phyloP scores from a whole-genome alignment of 2,888 invertebrate genomes.

The Margaritifera margaritifera region DNA sequence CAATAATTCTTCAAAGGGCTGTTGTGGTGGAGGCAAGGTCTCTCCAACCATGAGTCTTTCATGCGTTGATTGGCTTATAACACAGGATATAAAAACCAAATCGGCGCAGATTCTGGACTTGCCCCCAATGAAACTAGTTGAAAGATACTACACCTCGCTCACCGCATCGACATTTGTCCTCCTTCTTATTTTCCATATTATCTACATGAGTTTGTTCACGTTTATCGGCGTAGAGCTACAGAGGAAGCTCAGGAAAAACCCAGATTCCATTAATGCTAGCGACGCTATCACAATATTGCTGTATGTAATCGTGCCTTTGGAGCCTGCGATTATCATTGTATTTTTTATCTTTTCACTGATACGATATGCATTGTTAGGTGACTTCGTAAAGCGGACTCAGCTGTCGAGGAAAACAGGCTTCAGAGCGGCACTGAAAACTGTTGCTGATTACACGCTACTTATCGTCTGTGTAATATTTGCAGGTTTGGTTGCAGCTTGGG shows the following conservation, averaged over 20 bases:
- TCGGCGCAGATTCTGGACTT: constrained; percentile 54
- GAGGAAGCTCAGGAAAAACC: constrained; percentile 7
- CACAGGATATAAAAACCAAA: constrained; percentile 28
- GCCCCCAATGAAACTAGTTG: constrained; percentile 52
- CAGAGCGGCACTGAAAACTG: neutral
- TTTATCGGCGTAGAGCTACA: constrained; percentile 15
- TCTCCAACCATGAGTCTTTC: constrained; percentile 38
- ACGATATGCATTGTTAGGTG: constrained; percentile 3
- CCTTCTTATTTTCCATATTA: constrained; percentile 57
- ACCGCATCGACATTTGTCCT: constrained; percentile 57
- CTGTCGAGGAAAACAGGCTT: constrained; percentile 21
- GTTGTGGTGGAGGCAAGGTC: constrained; percentile 18
- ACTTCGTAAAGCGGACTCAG: constrained; percentile 9
- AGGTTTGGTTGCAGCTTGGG: constrained; percentile 51
- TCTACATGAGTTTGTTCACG: constrained; percentile 53
- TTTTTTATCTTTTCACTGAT: neutral
- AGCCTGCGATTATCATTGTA: constrained; percentile 10
- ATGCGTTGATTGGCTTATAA: constrained; percentile 50
- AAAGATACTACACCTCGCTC: constrained; percentile 51
- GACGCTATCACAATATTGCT: constrained; percentile 4
- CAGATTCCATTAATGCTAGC: neutral
- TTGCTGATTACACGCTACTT: constrained; percentile 5
- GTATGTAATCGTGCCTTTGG: constrained; percentile 18
- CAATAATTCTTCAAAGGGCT: constrained; percentile 24
- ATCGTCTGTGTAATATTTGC: constrained; percentile 36